Evolutionary conservation across 2,113 vertebrate genomes (phyloP).

Genomic region (Saguinus imperator): DNA sequence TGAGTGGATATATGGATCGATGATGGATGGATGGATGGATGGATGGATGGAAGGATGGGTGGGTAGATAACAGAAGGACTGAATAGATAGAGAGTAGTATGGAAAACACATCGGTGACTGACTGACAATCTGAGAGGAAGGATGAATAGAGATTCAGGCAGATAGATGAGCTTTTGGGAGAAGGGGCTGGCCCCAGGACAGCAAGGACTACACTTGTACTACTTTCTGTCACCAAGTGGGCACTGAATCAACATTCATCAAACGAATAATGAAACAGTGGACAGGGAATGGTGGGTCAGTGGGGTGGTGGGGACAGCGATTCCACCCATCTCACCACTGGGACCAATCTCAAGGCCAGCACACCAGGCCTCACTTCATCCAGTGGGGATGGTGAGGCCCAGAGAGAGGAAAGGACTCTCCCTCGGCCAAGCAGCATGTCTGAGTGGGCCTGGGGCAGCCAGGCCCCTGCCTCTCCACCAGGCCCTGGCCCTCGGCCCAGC

Average conservation of each 20-base stretch:
- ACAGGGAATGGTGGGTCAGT: background rate
- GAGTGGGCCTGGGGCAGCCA: background rate
- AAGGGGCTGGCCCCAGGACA: rapidly evolving
- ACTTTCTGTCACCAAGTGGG: too few species aligned
- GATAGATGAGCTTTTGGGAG: rapidly evolving
- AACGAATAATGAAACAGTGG: rapidly evolving
- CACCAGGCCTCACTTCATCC: background rate
- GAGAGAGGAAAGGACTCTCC: too few species aligned
- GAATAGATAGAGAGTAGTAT: background rate
- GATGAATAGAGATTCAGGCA: rapidly evolving
- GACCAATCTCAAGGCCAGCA: background rate
- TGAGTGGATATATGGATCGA: too few species aligned
- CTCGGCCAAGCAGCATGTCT: background rate
- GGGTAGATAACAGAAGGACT: background rate
- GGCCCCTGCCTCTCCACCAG: background rate
- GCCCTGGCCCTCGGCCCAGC: background rate
- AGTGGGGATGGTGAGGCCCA: rapidly evolving
- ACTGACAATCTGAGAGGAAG: background rate
- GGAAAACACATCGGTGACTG: rapidly evolving
- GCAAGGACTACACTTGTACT: too few species aligned
- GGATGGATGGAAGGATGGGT: background rate
- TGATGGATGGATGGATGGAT: too few species aligned
- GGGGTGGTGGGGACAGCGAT: rapidly evolving
- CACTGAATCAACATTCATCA: rapidly evolving
- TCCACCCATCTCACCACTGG: background rate